A percentile compares a stretch with the other conserved stretches of the same genome.
These are phyloP conservation scores for Aradophagus sp. DNA, from an alignment of 1,140 invertebrate genomes.

Conservation along the genomic window DNA sequence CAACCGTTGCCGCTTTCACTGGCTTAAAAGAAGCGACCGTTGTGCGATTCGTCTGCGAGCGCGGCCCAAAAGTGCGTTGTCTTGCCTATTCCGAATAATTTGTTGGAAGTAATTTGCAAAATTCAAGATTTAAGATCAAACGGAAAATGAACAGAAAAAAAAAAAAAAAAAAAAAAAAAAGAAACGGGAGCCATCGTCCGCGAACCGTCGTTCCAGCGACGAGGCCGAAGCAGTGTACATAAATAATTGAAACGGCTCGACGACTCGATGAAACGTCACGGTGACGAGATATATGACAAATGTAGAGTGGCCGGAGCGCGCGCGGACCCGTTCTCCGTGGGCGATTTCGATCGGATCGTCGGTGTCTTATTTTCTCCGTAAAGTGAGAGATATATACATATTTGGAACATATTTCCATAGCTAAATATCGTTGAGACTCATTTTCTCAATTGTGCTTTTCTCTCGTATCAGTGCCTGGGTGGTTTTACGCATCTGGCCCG, in stretches of 20 bases:
- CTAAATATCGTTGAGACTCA: constrained; percentile 53
- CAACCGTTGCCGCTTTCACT: too few relatives aligned
- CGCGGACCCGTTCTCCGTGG: constrained; percentile 3
- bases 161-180: too few relatives aligned
- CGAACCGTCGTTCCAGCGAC: constrained; percentile 17
- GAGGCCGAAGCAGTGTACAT: constrained; percentile 38
- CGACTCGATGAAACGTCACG: constrained; percentile 34
- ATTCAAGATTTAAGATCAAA: too few relatives aligned
- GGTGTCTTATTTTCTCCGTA: constrained; percentile 45
- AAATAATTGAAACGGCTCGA: constrained; percentile 36
- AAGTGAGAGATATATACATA: constrained; percentile 58
- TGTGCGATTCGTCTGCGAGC: too few relatives aligned
- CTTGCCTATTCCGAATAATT: too few relatives aligned
- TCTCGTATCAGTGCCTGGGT: constrained; percentile 52
- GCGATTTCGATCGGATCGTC: constrained; percentile 31
- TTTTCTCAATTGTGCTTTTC: constrained; percentile 56
- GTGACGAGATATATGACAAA: constrained; percentile 5
- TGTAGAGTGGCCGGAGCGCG: constrained; percentile 8
- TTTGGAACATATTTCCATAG: constrained; percentile 56
- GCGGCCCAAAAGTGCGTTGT: too few relatives aligned
- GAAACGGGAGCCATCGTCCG: too few relatives aligned
- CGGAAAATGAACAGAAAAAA: too few relatives aligned
- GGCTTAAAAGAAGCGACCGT: too few relatives aligned
- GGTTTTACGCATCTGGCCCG: constrained; percentile 44
- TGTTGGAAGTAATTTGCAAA: too few relatives aligned